phyloP scores from a whole-genome alignment of 1,140 invertebrate genomes.

The Babylonia areolata region DNA sequence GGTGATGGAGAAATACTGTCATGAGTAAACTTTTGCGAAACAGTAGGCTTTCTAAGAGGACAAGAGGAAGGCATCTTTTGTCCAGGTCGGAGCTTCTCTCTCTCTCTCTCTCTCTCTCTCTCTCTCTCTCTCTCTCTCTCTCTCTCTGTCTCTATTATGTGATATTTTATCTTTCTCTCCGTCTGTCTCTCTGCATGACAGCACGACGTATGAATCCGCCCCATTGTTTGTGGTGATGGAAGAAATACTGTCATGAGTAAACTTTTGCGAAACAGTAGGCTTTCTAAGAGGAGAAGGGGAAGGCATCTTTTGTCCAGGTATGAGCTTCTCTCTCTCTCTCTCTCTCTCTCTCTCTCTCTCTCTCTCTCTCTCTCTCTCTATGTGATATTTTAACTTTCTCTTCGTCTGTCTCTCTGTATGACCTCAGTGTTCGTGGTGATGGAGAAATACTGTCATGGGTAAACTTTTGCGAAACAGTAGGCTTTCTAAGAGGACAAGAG shows the following conservation, averaged over 20 bases:
- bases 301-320: constrained; percentile 93
- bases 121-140: too few relatives aligned
- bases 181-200: constrained; percentile 75
- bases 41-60: constrained; percentile 93
- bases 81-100: constrained; percentile 80
- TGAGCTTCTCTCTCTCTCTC: not conserved
- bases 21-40: constrained; percentile 93
- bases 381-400: not conserved
- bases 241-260: constrained; percentile 79
- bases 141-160: not conserved
- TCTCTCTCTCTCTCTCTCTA: not conserved
- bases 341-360: too few relatives aligned
- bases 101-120: too few relatives aligned
- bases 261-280: constrained; percentile 95
- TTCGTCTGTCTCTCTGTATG: not conserved
- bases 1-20: not conserved
- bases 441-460: not conserved
- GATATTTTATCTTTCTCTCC: not conserved
- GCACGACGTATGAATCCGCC: constrained; percentile 99
- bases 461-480: constrained; percentile 97
- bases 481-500: constrained; percentile 88
- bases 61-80: constrained; percentile 97
- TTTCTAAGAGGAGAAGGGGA: constrained; percentile 91
- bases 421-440: not conserved
- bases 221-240: not conserved